Evolutionary conservation across 2,113 vertebrate species (phyloP), one percentile per base, ranked within the genome.

Genomic region (Bostrychus sinensis): DNA sequence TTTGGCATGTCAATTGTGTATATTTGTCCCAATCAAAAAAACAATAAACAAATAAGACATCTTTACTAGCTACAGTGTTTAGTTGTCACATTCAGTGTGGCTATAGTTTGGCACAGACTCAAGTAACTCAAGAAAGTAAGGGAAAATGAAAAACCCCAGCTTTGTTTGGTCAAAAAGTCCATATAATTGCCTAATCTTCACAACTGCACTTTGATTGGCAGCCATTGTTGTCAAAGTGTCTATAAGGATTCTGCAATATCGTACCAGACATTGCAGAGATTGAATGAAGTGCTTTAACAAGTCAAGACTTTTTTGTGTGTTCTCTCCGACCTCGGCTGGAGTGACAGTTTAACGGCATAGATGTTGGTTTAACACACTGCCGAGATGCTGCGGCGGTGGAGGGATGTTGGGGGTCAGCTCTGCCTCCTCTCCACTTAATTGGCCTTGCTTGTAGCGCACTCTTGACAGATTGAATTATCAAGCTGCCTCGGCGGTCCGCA

Each of bases 401-500:
- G 74, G 54, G 53, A 61, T 70, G 76, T 57, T 34, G 48, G 72
- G n/a, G 86, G 88, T 89, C 82, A 85, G 78, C 56, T 56, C 81
- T 78, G 78, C 78, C 85, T 89, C 80, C 81, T 89, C 85, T 88
- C 79, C 80, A 82, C 79, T 85, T 91, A 91, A 92, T 91, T 91
- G 87, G 86, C 86, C 78, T 54, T 75, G 85, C 81, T 86, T 82
- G 80, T 85, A 88, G 81, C 69, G 37, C 68, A 76, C 45, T 75
- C 83, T 79, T 88, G 88, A 87, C 86, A 90, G 86, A 89, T 90
- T 89, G 86, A 91, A 92, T 91, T 89, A 90, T 92, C 89, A 90
- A 89, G 72, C 80, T 83, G 82, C 77, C 75, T 79, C 62, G 70
- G 73, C 68, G 70, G 78, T 88, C 72, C 81, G 72, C 73, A 65